Evolutionary conservation across 2,888 invertebrate genomes (phyloP), one percentile per base, ranked within the genome.

Genomic region (Blastobasis lacticolella): DNA sequence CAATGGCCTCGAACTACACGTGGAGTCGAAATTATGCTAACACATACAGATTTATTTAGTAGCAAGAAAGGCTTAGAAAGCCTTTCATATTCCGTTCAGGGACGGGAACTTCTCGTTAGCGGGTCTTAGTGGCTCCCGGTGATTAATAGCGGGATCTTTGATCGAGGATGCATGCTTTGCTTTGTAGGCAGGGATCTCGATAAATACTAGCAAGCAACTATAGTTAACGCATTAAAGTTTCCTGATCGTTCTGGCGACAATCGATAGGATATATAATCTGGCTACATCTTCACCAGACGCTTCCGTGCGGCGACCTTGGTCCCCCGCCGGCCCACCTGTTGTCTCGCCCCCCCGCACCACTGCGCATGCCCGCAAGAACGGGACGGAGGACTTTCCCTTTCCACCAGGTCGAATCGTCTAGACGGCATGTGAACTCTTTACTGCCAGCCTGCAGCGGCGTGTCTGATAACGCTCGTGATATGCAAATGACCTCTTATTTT

Each of bases 231-330:
- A 23, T 23, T 23, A 23, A 23, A 23, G 23, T 23, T 23, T 23
- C 23, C 23, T 23, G 23, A 23, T 23, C 23, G 23, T 23, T 23
- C 23, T 23, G 23, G 23, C 23, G 23, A 10, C 49, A 74, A 81
- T 83, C 81, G 77, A 82, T 82, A 78, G 67, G 60, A 71, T 75
- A 69, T 77, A 74, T 78, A 78, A 80, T 79, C 76, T 76, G 69
- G 73, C 71, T 75, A 80, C 76, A 78, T 78, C 74, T 69, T 67
- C 64, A 72, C 74, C 82, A 84, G 85, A 85, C 84, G 80, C 74
- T 87, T 87, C 84, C 86, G 84, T 79, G 71, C 83, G 82, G 71
- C 75, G 85, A 87, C 87, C 85, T 86, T 84, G 84, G 73, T 63
- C 62, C 60, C 61, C 58, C 63, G 68, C 63, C 63, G 59, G 65